Evolutionary conservation across 2,113 vertebrate species (phyloP).

Genomic region (Platysteira castanea): DNA sequence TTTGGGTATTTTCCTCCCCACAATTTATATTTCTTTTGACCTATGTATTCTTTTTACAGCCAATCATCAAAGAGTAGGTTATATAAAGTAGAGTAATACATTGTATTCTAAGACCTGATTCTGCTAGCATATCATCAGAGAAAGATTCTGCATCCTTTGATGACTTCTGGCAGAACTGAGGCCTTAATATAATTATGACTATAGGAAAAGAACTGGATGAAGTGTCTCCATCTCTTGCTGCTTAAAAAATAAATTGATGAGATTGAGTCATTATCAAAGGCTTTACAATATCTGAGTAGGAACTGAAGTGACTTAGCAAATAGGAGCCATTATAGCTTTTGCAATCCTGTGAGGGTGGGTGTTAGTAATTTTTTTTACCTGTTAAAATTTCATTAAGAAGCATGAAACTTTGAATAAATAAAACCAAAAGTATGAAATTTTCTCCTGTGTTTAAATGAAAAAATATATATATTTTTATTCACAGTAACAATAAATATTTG

Average conservation of each 20-base stretch:
- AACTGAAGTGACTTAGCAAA: not conserved
- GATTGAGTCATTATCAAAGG: not conserved
- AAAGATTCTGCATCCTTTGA: not conserved
- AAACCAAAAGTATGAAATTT: not conserved
- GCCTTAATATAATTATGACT: not conserved
- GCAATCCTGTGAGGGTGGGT: not conserved
- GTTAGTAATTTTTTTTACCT: not conserved
- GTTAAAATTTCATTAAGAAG: not conserved
- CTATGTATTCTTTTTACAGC: not conserved
- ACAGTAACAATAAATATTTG: not conserved
- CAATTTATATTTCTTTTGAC: not conserved
- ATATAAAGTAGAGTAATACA: not conserved
- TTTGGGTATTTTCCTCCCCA: accelerated
- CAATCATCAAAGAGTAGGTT: not conserved
- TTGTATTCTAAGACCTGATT: not conserved
- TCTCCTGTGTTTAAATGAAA: not conserved
- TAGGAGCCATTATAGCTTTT: not conserved
- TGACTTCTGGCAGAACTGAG: not conserved
- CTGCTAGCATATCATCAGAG: not conserved
- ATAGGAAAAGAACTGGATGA: not conserved
- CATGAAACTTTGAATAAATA: not conserved
- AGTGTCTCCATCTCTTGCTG: not conserved
- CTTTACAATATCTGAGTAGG: not conserved
- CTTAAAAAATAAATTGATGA: not conserved
- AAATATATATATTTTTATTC: not conserved